Conservation (phyloP, 2,888 invertebrate genomes). For the Folsomia manolachei region DNA sequence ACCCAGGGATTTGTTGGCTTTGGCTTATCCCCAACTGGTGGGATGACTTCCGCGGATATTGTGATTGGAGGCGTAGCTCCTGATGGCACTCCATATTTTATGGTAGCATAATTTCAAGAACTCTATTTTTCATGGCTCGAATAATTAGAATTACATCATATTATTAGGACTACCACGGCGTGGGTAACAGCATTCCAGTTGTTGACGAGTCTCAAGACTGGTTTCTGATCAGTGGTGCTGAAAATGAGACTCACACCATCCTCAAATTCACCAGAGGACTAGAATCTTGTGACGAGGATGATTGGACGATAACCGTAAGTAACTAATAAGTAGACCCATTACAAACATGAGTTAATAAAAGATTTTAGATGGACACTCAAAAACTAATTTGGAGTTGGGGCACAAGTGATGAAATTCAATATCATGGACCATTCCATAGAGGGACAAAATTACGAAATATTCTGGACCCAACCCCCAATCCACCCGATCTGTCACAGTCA, state of each 20-base stretch:
- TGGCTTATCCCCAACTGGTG: neutral
- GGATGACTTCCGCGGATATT: conserved; percentile 11
- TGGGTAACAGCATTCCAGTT: neutral
- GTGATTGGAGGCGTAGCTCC: neutral
- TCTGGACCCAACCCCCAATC: neutral
- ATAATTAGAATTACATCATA: neutral
- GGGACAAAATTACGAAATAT: neutral
- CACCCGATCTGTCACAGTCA: conserved; percentile 5
- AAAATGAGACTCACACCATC: neutral
- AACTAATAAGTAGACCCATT: neutral
- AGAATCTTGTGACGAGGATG: conserved; percentile 12
- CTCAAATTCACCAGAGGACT: neutral
- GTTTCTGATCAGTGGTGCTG: neutral
- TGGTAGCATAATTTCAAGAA: neutral
- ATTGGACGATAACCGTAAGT: conserved; percentile 3
- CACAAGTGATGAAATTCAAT: neutral
- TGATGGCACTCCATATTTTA: conserved; percentile 11
- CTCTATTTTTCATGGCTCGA: neutral
- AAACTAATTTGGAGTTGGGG: conserved; percentile 12
- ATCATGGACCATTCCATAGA: conserved; percentile 7
- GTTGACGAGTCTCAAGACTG: conserved; percentile 2
- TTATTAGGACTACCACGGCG: conserved; percentile 1
- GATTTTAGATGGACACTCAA: neutral
- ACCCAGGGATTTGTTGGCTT: conserved; percentile 11
- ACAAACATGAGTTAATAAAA: neutral